Conservation (phyloP, 2,888 invertebrate genomes). For the Phrixothrix hirtus region DNA sequence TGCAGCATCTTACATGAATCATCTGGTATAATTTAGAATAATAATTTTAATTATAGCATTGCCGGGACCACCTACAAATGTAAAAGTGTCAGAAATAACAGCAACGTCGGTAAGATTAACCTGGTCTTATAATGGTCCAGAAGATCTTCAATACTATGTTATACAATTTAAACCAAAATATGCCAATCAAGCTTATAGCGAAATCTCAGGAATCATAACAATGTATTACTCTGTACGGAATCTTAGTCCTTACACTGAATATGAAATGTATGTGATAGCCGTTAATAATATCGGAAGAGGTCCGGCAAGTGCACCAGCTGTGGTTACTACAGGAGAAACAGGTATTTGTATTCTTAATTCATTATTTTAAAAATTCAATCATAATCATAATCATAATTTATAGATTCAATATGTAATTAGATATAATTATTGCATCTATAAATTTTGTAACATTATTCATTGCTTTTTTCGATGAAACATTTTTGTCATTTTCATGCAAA, state of each 20-base stretch:
- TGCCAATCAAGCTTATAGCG: constrained; percentile 88
- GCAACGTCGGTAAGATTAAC: constrained; percentile 89
- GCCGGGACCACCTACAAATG: constrained; percentile 87
- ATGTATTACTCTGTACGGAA: constrained; percentile 90
- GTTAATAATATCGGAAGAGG: constrained; percentile 94
- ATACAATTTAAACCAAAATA: constrained; percentile 96
- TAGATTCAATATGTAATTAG: too few species aligned
- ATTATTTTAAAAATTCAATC: too few species aligned
- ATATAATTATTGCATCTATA: neutral
- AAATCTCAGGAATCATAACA: constrained; percentile 90
- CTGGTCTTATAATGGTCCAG: constrained; percentile 89
- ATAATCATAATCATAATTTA: too few species aligned
- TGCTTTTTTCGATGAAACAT: constrained; percentile 20
- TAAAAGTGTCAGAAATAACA: constrained; percentile 90
- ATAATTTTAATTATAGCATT: constrained; percentile 66
- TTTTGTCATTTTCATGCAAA: constrained; percentile 48
- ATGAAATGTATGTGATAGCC: constrained; percentile 94
- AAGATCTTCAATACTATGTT: constrained; percentile 93
- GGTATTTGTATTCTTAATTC: constrained; percentile 61
- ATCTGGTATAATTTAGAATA: neutral
- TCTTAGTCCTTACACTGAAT: constrained; percentile 92
- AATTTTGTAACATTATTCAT: neutral
- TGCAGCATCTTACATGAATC: too few species aligned
- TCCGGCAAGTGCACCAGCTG: constrained; percentile 82
- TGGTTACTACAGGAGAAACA: constrained; percentile 95